Evolutionary conservation across 2,888 invertebrate genomes (phyloP).

Genomic region (Epinotia brunnichana): DNA sequence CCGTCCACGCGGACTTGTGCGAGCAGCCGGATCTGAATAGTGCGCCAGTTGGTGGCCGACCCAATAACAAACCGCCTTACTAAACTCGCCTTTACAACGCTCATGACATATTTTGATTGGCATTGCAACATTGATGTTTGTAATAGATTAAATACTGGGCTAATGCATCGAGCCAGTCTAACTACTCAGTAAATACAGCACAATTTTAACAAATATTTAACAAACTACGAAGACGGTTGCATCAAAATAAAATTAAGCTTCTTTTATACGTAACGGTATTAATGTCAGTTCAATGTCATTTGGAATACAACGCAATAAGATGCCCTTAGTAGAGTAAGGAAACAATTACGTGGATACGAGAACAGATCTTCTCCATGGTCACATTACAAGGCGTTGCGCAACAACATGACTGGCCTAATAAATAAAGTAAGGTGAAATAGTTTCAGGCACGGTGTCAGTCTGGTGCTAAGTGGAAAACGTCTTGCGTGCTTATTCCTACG

Average conservation of each 20-base stretch:
- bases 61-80: slow-evolving; percentile 26
- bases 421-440: slow-evolving; percentile 17
- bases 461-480: slow-evolving; percentile 19
- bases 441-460: slow-evolving; percentile 19
- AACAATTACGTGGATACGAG: slow-evolving; percentile 41
- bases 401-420: slow-evolving; percentile 24
- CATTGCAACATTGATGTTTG: slow-evolving; percentile 34
- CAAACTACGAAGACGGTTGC: slow-evolving; percentile 9
- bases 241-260: slow-evolving; percentile 18
- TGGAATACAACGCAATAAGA: slow-evolving; percentile 40
- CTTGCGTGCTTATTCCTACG: slow-evolving; percentile 10
- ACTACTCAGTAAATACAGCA: not conserved
- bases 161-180: slow-evolving; percentile 18
- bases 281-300: slow-evolving; percentile 35
- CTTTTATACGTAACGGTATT: slow-evolving; percentile 1
- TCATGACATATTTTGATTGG: slow-evolving; percentile 34
- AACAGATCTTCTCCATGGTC: slow-evolving; percentile 43
- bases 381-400: slow-evolving; percentile 36
- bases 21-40: slow-evolving; percentile 59
- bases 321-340: slow-evolving; percentile 41
- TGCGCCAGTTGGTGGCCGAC: slow-evolving; percentile 46
- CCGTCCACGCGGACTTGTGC: slow-evolving; percentile 49
- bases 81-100: slow-evolving; percentile 22
- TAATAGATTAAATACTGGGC: slow-evolving; percentile 13
- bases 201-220: not conserved